A percentile compares a stretch with the other conserved stretches of the same genome.
phyloP scores from a whole-genome alignment of 1,140 invertebrate species.

The Wiebesia pumilae region DNA sequence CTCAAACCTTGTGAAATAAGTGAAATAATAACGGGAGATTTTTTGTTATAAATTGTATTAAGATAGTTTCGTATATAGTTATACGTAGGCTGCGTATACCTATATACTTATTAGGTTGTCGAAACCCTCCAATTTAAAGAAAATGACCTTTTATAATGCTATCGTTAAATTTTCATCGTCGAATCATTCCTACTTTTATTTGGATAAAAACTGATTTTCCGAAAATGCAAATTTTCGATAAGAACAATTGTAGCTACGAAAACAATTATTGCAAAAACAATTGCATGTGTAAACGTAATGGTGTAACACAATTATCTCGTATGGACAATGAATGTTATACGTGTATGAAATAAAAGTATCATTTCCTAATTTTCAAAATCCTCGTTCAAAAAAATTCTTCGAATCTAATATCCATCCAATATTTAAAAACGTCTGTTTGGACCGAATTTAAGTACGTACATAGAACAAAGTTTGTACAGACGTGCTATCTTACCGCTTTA shows the following conservation, averaged over 20 bases:
- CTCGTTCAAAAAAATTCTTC: background rate
- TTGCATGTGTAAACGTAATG: background rate
- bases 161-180: background rate
- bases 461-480: conserved; percentile 8
- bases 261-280: background rate
- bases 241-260: background rate
- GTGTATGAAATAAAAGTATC: background rate
- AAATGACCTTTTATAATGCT: background rate
- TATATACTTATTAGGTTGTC: background rate
- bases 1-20: background rate
- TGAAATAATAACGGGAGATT: background rate
- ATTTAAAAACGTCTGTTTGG: background rate
- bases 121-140: background rate
- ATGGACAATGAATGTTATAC: background rate
- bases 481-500: background rate
- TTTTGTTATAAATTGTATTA: background rate
- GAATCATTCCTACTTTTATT: background rate
- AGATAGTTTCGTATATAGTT: background rate
- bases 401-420: background rate
- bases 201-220: background rate
- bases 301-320: background rate
- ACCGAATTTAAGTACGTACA: background rate
- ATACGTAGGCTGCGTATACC: background rate
- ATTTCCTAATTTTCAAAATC: background rate
- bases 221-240: background rate